Evolutionary conservation across 2,888 invertebrate species (phyloP).

Genomic region (Harpagoxenus sublaevis): DNA sequence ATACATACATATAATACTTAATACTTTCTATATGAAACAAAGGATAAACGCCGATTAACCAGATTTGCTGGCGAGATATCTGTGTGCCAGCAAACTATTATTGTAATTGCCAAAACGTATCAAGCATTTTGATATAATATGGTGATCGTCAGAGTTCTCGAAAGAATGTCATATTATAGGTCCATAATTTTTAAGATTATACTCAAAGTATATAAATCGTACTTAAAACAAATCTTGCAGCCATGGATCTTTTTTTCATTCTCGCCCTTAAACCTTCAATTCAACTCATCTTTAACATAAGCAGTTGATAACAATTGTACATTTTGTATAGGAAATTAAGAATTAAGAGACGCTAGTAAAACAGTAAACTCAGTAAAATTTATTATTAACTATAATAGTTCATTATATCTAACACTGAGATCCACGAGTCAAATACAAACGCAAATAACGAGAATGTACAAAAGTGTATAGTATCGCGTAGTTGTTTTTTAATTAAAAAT

Average conservation of each 20-base stretch:
- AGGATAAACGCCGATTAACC: too few relatives aligned
- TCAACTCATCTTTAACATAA: not conserved
- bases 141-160: too few relatives aligned
- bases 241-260: not conserved
- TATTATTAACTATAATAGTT: conserved; percentile 63
- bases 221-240: not conserved
- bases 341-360: not conserved
- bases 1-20: too few relatives aligned
- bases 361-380: conserved; percentile 16
- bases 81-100: too few relatives aligned
- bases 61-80: too few relatives aligned
- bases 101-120: too few relatives aligned
- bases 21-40: too few relatives aligned
- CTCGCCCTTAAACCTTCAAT: not conserved
- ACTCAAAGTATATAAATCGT: not conserved
- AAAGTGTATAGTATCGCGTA: not conserved
- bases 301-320: too few relatives aligned
- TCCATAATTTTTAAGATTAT: not conserved
- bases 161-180: not conserved
- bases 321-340: not conserved
- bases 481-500: not conserved
- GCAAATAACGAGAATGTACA: conserved; percentile 89
- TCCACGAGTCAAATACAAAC: conserved; percentile 89
- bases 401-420: conserved; percentile 85
- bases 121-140: too few relatives aligned